Conservation (phyloP, 2,797 vertebrate species). For the Trematomus bernacchii region DNA sequence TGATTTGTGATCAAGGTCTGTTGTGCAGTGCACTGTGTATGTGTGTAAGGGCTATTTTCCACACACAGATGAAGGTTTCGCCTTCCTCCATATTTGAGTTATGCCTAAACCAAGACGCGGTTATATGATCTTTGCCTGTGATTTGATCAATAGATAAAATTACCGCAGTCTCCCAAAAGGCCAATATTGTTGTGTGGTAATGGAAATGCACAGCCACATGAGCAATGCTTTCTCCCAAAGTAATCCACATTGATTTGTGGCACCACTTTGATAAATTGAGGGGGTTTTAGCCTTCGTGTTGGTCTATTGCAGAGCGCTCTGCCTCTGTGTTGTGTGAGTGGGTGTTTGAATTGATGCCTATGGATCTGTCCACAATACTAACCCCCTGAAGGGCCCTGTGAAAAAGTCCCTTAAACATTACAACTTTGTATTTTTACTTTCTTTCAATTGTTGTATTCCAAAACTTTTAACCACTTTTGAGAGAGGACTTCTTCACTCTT, state of each 20-base stretch:
- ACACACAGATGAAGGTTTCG: slow-evolving; percentile 44
- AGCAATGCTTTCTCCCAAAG: slow-evolving; percentile 80
- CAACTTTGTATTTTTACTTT: background rate
- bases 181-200: slow-evolving; percentile 80
- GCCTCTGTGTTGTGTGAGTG: slow-evolving; percentile 41
- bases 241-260: slow-evolving; percentile 86
- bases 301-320: slow-evolving; percentile 47
- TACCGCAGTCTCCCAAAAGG: slow-evolving; percentile 74
- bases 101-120: slow-evolving; percentile 59
- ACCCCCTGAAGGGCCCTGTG: background rate
- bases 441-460: slow-evolving; percentile 3
- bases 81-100: slow-evolving; percentile 61
- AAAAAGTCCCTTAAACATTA: slow-evolving; percentile 3
- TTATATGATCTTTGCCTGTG: slow-evolving; percentile 73
- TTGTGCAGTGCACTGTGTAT: slow-evolving; percentile 14
- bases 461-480: slow-evolving; percentile 13
- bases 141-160: slow-evolving; percentile 83
- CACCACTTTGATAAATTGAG: slow-evolving; percentile 85
- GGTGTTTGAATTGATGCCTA: slow-evolving; percentile 34
- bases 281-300: slow-evolving; percentile 73
- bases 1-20: slow-evolving; percentile 28
- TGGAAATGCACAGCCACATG: slow-evolving; percentile 77
- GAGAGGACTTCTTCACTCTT: slow-evolving; percentile 13
- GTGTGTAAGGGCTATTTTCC: slow-evolving; percentile 22
- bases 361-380: slow-evolving; percentile 22